A percentile compares a stretch with the other conserved stretches of the same genome.
phyloP scores from a whole-genome alignment of 2,113 vertebrate genomes.

The Plecotus auritus region DNA sequence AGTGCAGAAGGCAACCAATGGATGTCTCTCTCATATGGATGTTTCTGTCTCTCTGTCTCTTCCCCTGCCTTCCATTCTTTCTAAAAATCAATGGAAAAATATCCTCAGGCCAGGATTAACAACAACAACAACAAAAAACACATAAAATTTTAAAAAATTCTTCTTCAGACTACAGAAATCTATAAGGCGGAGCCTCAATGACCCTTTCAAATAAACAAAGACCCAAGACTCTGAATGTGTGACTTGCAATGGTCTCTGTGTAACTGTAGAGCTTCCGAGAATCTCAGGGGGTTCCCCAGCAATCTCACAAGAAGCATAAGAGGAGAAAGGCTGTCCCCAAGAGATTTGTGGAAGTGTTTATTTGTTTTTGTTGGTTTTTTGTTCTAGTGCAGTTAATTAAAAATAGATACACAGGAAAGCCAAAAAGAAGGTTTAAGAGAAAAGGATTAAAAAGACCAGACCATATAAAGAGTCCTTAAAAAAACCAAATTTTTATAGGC shows the following conservation, averaged over 20 bases:
- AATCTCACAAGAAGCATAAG: neutral
- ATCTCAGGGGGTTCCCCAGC: neutral
- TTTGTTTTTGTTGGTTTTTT: neutral
- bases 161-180: neutral
- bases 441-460: neutral
- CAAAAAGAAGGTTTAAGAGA: neutral
- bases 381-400: neutral
- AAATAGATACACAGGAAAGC: neutral
- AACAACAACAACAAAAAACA: too few relatives aligned
- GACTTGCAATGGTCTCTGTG: neutral
- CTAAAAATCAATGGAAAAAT: too few relatives aligned
- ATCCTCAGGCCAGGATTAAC: too few relatives aligned
- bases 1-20: too few relatives aligned
- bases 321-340: neutral
- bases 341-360: neutral
- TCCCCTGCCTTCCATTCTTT: too few relatives aligned
- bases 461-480: neutral
- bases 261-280: neutral
- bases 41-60: too few relatives aligned
- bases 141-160: neutral
- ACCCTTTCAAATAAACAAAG: neutral
- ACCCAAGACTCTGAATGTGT: neutral
- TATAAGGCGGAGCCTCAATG: too few relatives aligned
- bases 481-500: neutral
- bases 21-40: too few relatives aligned